phyloP scores from a whole-genome alignment of 2,797 vertebrate genomes.

The Paguma larvata region DNA sequence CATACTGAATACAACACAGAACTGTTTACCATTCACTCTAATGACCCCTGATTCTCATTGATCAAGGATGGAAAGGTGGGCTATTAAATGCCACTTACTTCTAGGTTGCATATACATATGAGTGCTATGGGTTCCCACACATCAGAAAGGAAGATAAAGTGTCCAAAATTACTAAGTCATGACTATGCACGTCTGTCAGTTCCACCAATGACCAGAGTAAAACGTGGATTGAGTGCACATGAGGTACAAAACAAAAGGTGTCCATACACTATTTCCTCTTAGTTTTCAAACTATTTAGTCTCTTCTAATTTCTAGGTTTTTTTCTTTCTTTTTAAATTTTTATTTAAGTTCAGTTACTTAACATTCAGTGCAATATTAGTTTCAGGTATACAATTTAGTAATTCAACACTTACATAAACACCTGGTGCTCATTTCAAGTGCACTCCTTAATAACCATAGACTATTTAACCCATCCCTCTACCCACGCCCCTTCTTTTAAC shows the following conservation, averaged over 20 bases:
- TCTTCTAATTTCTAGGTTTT: neutral
- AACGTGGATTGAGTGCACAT: neutral
- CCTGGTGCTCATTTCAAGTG: too few relatives aligned
- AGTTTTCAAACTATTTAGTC: neutral
- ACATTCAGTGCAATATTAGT: too few relatives aligned
- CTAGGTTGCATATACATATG: neutral
- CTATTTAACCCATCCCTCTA: too few relatives aligned
- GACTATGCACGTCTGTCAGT: neutral
- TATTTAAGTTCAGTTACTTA: too few relatives aligned
- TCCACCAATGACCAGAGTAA: neutral
- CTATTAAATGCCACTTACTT: conserved; percentile 5
- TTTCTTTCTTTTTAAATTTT: too few relatives aligned
- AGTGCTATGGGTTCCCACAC: neutral
- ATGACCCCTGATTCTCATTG: neutral
- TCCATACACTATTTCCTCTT: neutral
- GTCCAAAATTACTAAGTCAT: neutral
- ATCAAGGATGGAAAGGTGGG: neutral
- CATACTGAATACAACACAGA: neutral
- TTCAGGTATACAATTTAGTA: too few relatives aligned
- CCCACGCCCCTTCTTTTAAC: too few relatives aligned
- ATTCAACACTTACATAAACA: too few relatives aligned
- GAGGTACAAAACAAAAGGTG: neutral
- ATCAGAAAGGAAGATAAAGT: neutral
- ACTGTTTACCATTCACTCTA: neutral
- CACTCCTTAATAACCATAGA: too few relatives aligned